A percentile compares a stretch with the other conserved stretches of the same genome.
These are phyloP conservation scores for Kuschelorhynchus macadamiae DNA, from an alignment of 2,888 invertebrate species.

Conservation along the genomic window DNA sequence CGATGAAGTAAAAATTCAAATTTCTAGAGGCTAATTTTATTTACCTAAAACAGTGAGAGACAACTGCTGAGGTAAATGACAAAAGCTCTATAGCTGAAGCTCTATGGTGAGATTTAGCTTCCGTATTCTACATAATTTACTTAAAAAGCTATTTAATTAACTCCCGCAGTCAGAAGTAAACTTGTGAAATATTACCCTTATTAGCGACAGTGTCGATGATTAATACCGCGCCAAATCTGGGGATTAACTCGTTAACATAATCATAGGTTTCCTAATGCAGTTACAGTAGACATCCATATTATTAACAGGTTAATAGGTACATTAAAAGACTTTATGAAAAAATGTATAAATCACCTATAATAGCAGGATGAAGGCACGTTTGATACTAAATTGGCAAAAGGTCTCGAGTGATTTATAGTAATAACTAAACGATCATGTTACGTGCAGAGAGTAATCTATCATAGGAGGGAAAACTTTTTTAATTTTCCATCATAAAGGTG, in stretches of 20 bases:
- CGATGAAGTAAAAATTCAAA: too few relatives aligned
- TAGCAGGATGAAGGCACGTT: conserved; percentile 39
- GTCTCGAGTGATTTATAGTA: conserved; percentile 37
- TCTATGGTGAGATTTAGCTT: too few relatives aligned
- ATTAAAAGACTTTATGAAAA: conserved; percentile 18
- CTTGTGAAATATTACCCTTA: too few relatives aligned
- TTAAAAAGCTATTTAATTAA: too few relatives aligned
- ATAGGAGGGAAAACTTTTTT: conserved; percentile 37
- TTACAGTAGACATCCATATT: conserved; percentile 1
- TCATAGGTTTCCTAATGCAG: conserved; percentile 12
- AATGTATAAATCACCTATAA: conserved; percentile 39
- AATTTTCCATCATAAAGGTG: conserved; percentile 27
- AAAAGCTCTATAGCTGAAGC: too few relatives aligned
- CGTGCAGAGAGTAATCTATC: conserved; percentile 37
- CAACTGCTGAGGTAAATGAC: too few relatives aligned
- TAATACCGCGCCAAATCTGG: not conserved
- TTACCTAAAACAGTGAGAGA: too few relatives aligned
- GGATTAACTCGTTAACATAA: conserved; percentile 17
- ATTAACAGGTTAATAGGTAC: conserved; percentile 18
- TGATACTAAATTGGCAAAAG: conserved; percentile 36
- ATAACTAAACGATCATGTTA: conserved; percentile 37
- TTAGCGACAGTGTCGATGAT: too few relatives aligned
- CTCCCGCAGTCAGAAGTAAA: too few relatives aligned
- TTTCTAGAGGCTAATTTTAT: too few relatives aligned
- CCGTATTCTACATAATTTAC: too few relatives aligned